These are phyloP conservation scores for Clupea harengus DNA, from an alignment of 2,113 vertebrate species.

Conservation along the genomic window DNA sequence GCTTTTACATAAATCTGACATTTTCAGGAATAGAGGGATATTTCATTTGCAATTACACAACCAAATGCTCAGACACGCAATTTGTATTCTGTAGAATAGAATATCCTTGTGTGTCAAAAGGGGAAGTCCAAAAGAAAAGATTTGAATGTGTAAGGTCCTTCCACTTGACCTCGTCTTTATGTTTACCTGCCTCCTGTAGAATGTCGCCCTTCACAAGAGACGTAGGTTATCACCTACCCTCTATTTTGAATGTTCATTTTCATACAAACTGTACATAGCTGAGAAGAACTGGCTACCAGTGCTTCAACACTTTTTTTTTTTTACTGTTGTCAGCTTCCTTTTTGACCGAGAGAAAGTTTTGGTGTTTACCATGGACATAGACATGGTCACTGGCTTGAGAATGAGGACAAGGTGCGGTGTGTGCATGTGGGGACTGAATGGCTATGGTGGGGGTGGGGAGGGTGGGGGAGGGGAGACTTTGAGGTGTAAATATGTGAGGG, in stretches of 20 bases:
- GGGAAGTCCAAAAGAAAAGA: neutral
- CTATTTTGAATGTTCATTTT: neutral
- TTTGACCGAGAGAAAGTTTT: neutral
- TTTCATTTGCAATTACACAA: neutral
- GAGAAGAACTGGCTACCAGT: neutral
- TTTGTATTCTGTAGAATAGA: neutral
- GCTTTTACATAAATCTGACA: neutral
- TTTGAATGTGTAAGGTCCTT: neutral
- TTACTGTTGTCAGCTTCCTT: too few relatives aligned
- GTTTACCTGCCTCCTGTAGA: neutral
- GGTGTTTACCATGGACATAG: neutral
- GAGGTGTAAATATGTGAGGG: neutral
- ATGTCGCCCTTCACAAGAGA: neutral
- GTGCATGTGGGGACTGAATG: neutral
- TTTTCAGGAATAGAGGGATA: neutral
- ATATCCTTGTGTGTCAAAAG: neutral
- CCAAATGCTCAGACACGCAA: neutral
- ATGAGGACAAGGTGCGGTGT: neutral
- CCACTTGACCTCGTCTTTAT: neutral
- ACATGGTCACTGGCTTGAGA: neutral
- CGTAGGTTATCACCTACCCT: neutral
- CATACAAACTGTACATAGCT: neutral
- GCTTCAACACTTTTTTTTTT: neutral
- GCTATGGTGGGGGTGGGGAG: neutral
- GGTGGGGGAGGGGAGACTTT: neutral